Evolutionary conservation across 2,888 invertebrate species (phyloP), one percentile per base, ranked within the genome.

Genomic region (Harpagoxenus sublaevis): DNA sequence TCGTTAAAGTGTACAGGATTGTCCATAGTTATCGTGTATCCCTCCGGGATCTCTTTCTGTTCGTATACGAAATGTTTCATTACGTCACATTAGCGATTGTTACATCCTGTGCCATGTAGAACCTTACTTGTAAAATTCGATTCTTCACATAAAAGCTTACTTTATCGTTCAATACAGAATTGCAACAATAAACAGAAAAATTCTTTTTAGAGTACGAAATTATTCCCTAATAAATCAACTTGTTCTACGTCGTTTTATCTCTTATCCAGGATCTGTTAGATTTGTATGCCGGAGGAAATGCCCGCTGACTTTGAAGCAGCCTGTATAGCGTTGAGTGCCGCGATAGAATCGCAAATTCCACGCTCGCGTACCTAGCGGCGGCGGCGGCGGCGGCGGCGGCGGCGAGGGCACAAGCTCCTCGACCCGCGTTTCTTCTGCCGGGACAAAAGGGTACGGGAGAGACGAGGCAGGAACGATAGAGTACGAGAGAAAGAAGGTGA

Each of bases 391-490:
- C 81, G 63, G 78, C 42, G 42, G 35, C 55, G 70, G 86, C n/a
- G 78, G 86, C n/a, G 89, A 84, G 85, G 88, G 86, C 82, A 88
- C 87, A 85, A 86, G 87, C 83, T 88, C 65, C 90, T 92, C 90
- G 87, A 90, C 89, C 87, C 81, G 83, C 84, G 89, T 89, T 89
- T 89, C 86, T 90, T 89, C 84, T 86, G 82, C 66, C 85, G 86
- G 87, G 85, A 89, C 86, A 85, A 88, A 89, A 86, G 86, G 68
- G 74, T 77, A 84, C 45, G 57, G 48, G 81, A 73, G 75, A 75
- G 60, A 74, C 71, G 81, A 81, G 10, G 84, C 70, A 57, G 51
- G 75, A 73, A 31, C 53, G 60, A 66, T 18, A 31, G 63, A 55
- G 12, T 4, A n/a, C 6, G 77, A 35, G 70, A 35, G n/a, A 55